Base-by-base conservation (phyloP, 2,888 invertebrate species). In the Zygothrica quintamaculata region DNA sequence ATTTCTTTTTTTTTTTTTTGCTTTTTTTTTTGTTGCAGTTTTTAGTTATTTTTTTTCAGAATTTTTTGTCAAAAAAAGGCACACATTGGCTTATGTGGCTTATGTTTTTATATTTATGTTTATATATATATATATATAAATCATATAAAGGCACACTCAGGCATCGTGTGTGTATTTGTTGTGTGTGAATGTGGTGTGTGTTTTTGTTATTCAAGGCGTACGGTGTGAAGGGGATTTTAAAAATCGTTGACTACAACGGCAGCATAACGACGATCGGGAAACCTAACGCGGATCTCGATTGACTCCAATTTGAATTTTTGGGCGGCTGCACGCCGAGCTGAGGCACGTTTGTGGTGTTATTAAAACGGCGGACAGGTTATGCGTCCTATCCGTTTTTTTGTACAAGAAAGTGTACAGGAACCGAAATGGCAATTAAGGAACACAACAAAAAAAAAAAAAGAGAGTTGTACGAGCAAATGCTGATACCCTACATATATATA, bases 281-380 rank as follows among this genome's bases (percentile, higher is more conserved):
- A 50, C 47, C 65, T 25, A 47, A 13, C 26, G 29, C 33, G 6
- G 3, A 15, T 29, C 44, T n/a, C 42, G 64, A 36, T 42, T 51
- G 60, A 68, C 64, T 66, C 61, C 67, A 22, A 22, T 5, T n/a
- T 22, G 18, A 22, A 42, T 46, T 46, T 31, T n/a, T n/a, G n/a
- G 65, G 74, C 70, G 53, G 50, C 73, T 78, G 82, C 79, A 62
- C 80, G 78, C 60, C 77, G 77, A 77, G 79, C 77, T 82, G 87
- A 88, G 87, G 87, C 87, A 88, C 87, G 87, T 82, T 82, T 88
- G 88, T 86, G 88, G 86, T 84, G 87, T 74, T n/a, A n/a, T n/a
- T 60, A 64, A 74, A 76, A 80, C 80, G 69, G 69, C 70, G 65
- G 59, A 22, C 66, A 67, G 73, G 66, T 66, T 60, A 50, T 68